Evolutionary conservation across 2,797 vertebrate species (phyloP).

Genomic region (Tadarida brasiliensis): DNA sequence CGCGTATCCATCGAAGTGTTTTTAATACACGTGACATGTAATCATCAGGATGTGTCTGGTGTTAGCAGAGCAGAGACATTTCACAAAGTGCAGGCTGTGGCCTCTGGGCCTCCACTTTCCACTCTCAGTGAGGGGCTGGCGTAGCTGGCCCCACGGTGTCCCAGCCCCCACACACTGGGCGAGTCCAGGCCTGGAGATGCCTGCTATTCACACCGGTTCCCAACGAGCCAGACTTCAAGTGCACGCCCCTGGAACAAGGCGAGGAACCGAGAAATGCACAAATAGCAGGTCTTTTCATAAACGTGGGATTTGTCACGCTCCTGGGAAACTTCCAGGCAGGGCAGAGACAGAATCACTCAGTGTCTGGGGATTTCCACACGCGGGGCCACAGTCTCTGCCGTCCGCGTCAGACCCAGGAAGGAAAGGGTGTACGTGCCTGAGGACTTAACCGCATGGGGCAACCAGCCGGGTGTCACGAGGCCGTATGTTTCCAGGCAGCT

Average conservation of each 20-base stretch:
- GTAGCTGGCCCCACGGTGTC: no score
- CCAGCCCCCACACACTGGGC: not conserved
- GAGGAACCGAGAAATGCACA: not conserved
- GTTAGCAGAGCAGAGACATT: not conserved
- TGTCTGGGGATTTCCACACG: not conserved
- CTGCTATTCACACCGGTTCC: no score
- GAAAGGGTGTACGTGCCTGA: not conserved
- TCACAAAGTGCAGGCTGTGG: not conserved
- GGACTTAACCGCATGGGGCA: not conserved
- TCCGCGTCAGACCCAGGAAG: not conserved
- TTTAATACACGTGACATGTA: not conserved
- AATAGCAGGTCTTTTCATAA: not conserved
- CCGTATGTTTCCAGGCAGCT: not conserved
- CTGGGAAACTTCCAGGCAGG: not conserved
- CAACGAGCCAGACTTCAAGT: not conserved
- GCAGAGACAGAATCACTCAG: not conserved
- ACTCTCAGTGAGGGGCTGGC: not conserved
- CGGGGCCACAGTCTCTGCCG: not conserved
- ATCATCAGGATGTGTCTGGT: not conserved
- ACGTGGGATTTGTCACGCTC: not conserved
- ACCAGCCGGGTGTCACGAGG: not conserved
- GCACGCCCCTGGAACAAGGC: not conserved
- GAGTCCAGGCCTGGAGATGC: not conserved
- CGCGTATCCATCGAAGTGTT: not conserved
- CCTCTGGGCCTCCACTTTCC: not conserved